phyloP scores from a whole-genome alignment of 2,797 vertebrate species.

The Danio choprae region DNA sequence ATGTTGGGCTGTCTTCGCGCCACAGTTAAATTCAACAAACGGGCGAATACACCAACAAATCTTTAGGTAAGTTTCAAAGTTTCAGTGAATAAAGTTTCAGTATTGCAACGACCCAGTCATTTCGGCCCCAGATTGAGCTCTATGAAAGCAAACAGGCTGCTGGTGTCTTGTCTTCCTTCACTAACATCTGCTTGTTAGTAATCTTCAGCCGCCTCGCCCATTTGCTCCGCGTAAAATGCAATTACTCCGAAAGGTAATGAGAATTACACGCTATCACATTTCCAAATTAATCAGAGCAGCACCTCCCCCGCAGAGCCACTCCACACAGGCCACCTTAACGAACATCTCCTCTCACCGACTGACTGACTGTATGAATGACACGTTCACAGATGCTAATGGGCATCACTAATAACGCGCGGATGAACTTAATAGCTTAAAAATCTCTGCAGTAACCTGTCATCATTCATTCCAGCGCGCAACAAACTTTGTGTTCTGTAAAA shows the following conservation, averaged over 20 bases:
- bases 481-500: too few relatives aligned
- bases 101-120: neutral
- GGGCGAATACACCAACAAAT: neutral
- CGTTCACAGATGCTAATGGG: constrained; percentile 43
- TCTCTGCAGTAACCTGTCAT: neutral
- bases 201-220: constrained; percentile 54
- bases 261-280: constrained; percentile 69
- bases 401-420: constrained; percentile 33
- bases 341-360: constrained; percentile 48
- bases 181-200: constrained; percentile 67
- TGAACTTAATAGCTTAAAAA: neutral
- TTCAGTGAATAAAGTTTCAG: neutral
- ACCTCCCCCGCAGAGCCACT: constrained; percentile 52
- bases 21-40: neutral
- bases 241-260: constrained; percentile 68
- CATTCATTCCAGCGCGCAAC: too few relatives aligned
- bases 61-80: neutral
- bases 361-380: constrained; percentile 28
- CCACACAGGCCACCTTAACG: constrained; percentile 55
- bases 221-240: constrained; percentile 65
- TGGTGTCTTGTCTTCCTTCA: constrained; percentile 60
- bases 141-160: constrained; percentile 48
- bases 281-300: constrained; percentile 66
- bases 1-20: neutral
- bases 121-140: constrained; percentile 37